Conservation (phyloP, 2,888 invertebrate species). For the Lycaena phlaeas region DNA sequence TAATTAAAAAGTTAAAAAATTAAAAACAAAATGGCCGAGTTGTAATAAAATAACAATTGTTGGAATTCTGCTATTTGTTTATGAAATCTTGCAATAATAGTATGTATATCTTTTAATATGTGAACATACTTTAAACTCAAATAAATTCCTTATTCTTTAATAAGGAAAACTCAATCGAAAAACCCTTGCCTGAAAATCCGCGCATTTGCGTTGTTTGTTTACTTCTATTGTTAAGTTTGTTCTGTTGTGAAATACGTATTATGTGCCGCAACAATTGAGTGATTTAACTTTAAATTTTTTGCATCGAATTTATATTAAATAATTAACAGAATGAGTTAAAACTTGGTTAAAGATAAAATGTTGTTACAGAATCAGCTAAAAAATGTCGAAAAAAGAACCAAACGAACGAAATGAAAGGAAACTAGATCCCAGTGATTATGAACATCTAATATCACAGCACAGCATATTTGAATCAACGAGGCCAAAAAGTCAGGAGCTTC, state of each 20-base stretch:
- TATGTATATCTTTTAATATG: slow-evolving; percentile 3
- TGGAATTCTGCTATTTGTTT: slow-evolving; percentile 4
- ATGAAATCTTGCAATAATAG: slow-evolving; percentile 7
- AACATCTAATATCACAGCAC: slow-evolving; percentile 63
- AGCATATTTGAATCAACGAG: slow-evolving; percentile 62
- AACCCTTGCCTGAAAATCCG: slow-evolving; percentile 23
- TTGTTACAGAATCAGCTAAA: slow-evolving; percentile 26
- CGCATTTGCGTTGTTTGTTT: slow-evolving; percentile 66
- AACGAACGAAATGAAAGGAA: slow-evolving; percentile 61
- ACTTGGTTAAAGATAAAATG: background rate
- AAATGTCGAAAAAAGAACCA: slow-evolving; percentile 68
- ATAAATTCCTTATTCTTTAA: too few species aligned
- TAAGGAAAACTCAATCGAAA: background rate
- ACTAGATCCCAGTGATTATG: slow-evolving; percentile 63
- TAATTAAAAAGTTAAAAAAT: background rate
- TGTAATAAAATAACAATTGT: slow-evolving; percentile 7
- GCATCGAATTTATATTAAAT: background rate
- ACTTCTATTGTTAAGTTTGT: slow-evolving; percentile 28
- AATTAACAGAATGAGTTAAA: background rate
- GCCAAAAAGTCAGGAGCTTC: slow-evolving; percentile 58
- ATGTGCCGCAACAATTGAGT: slow-evolving; percentile 4
- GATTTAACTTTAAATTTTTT: background rate
- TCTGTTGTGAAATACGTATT: slow-evolving; percentile 13
- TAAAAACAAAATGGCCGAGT: slow-evolving; percentile 24
- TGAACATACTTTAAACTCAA: background rate